These are phyloP conservation scores for Drosophila meridionalis DNA, from an alignment of 2,888 invertebrate genomes.

Conservation along the genomic window DNA sequence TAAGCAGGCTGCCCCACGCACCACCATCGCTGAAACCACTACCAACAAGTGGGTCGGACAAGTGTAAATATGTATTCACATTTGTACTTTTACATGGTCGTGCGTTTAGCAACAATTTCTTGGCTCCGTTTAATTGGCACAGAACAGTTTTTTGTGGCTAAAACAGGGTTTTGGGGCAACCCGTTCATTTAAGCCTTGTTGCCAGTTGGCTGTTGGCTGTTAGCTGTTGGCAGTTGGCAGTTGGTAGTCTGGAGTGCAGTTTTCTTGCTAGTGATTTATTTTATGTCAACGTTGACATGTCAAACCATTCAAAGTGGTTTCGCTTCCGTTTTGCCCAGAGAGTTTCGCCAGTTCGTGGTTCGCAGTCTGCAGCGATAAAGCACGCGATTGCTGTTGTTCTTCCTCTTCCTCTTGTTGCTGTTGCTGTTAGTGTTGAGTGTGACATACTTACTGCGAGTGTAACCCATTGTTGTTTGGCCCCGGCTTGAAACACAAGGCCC, in stretches of 20 bases:
- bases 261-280: conserved; percentile 76
- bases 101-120: conserved; percentile 64
- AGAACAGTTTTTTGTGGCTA: conserved; percentile 45
- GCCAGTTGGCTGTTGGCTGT: conserved; percentile 49
- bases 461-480: conserved; percentile 55
- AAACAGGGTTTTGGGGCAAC: conserved; percentile 23
- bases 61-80: conserved; percentile 39
- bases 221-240: conserved; percentile 50
- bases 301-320: conserved; percentile 82
- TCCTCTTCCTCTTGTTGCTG: conserved; percentile 20
- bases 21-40: neutral
- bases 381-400: conserved; percentile 66
- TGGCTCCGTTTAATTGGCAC: conserved; percentile 70
- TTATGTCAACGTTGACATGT: conserved; percentile 82
- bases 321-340: conserved; percentile 68
- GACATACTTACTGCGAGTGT: conserved; percentile 54
- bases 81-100: conserved; percentile 48
- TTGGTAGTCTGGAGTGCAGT: conserved; percentile 64
- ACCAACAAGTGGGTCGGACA: conserved; percentile 24
- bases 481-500: conserved; percentile 42
- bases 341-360: conserved; percentile 37
- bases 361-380: conserved; percentile 69
- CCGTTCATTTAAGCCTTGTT: conserved; percentile 35
- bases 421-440: conserved; percentile 49
- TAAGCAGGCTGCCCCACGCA: neutral